These are phyloP conservation scores for Hyperoodon ampullatus DNA, from an alignment of 2,113 vertebrate species.

Conservation along the genomic window DNA sequence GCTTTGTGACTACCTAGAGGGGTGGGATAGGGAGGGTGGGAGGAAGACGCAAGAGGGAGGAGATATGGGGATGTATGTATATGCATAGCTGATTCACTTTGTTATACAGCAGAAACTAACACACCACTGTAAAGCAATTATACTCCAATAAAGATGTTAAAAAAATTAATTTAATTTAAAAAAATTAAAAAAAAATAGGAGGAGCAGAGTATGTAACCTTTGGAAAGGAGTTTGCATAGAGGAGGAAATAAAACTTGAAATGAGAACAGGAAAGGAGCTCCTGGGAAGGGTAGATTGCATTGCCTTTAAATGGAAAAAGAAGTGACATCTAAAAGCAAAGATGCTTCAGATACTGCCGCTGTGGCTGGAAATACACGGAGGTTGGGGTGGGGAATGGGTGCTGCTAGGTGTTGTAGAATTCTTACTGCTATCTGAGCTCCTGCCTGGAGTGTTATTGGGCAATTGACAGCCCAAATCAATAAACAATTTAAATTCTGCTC, in stretches of 20 bases:
- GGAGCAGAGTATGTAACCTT: neutral
- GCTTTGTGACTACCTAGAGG: too few species aligned
- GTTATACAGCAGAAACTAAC: too few species aligned
- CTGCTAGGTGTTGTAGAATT: neutral
- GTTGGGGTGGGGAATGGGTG: neutral
- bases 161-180: too few species aligned
- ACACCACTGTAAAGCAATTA: too few species aligned
- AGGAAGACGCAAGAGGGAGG: too few species aligned
- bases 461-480: conserved; percentile 68
- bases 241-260: conserved; percentile 7
- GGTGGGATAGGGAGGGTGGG: too few species aligned
- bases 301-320: conserved; percentile 9
- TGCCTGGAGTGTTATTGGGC: conserved; percentile 12
- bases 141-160: too few species aligned
- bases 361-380: conserved; percentile 11
- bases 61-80: too few species aligned
- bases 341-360: neutral
- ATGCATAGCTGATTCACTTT: too few species aligned
- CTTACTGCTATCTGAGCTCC: conserved; percentile 20
- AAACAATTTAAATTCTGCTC: conserved; percentile 65
- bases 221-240: conserved; percentile 9
- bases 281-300: conserved; percentile 27
- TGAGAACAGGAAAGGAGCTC: neutral
- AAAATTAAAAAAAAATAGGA: neutral
- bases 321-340: conserved; percentile 38